phyloP scores from a whole-genome alignment of 2,888 invertebrate genomes.

The Watsonalla binaria region DNA sequence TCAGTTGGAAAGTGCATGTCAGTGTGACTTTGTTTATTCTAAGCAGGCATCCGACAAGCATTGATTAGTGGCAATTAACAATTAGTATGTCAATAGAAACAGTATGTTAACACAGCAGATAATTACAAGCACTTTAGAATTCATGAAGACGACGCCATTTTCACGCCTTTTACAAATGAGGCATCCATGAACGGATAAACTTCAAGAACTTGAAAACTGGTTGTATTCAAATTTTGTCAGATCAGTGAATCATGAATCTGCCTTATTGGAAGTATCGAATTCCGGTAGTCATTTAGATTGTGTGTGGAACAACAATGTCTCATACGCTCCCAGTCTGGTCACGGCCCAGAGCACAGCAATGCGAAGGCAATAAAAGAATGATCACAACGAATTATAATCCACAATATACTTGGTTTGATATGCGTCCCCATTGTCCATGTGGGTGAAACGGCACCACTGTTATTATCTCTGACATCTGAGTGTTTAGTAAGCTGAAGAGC shows the following conservation, averaged over 20 bases:
- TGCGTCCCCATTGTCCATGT: conserved; percentile 18
- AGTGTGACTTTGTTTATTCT: conserved; percentile 20
- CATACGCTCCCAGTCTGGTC: conserved; percentile 27
- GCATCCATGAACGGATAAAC: not conserved
- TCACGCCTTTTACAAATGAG: not conserved
- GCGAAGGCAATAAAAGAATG: conserved; percentile 19
- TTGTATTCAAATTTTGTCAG: too few species aligned
- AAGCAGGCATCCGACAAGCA: conserved; percentile 28
- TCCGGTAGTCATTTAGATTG: not conserved
- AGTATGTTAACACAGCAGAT: conserved; percentile 34
- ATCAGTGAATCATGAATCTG: not conserved
- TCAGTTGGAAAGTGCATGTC: conserved; percentile 37
- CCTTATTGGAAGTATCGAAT: not conserved
- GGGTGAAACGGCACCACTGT: conserved; percentile 11
- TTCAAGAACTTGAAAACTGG: not conserved
- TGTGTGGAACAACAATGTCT: conserved; percentile 8
- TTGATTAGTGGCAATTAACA: conserved; percentile 41
- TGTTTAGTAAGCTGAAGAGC: conserved; percentile 10
- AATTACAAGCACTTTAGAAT: conserved; percentile 26
- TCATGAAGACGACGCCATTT: conserved; percentile 4
- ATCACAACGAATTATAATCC: conserved; percentile 20
- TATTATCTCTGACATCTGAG: conserved; percentile 19
- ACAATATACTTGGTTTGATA: conserved; percentile 26
- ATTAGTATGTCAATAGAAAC: conserved; percentile 63
- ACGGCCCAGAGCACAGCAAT: conserved; percentile 25